Percentiles rank a stretch among this genome's conserved stretches.
Evolutionary conservation across 2,888 invertebrate genomes (phyloP).

Genomic region (Rhogogaster chlorosoma): DNA sequence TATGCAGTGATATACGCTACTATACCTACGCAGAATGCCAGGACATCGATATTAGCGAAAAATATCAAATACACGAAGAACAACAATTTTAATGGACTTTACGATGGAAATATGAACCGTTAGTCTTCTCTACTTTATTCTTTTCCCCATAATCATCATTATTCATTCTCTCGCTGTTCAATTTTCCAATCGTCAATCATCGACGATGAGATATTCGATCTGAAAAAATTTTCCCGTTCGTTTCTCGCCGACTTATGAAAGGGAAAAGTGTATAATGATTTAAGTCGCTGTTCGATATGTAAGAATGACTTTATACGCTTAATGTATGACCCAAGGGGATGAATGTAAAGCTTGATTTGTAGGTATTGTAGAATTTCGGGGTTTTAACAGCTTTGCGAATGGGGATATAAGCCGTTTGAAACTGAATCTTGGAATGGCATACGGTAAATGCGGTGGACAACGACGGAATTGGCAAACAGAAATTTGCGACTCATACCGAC

Average conservation of each 20-base stretch:
- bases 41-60: neutral
- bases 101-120: neutral
- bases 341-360: constrained; percentile 5
- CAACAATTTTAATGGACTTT: neutral
- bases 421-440: neutral
- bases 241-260: neutral
- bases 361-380: neutral
- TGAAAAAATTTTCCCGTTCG: neutral
- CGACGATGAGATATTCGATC: too few relatives aligned
- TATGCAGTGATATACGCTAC: neutral
- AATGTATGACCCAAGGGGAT: neutral
- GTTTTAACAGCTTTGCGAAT: neutral
- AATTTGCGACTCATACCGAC: constrained; percentile 45
- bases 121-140: neutral
- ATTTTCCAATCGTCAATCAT: too few relatives aligned
- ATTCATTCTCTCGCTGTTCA: neutral
- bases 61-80: neutral
- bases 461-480: constrained; percentile 34
- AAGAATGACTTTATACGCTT: neutral
- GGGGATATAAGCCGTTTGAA: constrained; percentile 6
- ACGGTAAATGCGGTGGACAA: constrained; percentile 17
- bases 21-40: neutral
- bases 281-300: neutral
- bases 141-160: neutral
- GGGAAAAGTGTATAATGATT: neutral